These are phyloP conservation scores for Bucorvus abyssinicus DNA, from an alignment of 2,797 vertebrate species.

Conservation along the genomic window DNA sequence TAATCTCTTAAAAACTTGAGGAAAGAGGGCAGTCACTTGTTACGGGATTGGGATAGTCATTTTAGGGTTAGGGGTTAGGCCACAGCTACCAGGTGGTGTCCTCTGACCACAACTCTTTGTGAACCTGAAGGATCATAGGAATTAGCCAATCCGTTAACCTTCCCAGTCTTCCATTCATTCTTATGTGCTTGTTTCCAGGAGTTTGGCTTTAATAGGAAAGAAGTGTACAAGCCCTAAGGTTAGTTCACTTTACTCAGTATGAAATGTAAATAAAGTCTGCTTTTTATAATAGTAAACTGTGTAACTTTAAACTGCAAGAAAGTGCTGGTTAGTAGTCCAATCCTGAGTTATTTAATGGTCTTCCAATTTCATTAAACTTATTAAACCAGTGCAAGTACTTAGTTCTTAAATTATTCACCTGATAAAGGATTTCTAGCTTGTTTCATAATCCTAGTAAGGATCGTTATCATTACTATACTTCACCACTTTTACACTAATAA, in stretches of 20 bases:
- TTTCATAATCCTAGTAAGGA: neutral
- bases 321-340: neutral
- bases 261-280: neutral
- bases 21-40: neutral
- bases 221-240: neutral
- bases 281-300: neutral
- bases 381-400: neutral
- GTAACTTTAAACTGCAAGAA: neutral
- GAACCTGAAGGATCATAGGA: neutral
- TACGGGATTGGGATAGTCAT: neutral
- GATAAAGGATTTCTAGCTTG: neutral
- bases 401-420: neutral
- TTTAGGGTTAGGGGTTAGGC: neutral
- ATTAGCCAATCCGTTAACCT: neutral
- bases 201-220: conserved; percentile 38
- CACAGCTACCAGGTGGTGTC: neutral
- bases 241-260: conserved; percentile 10
- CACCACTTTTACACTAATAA: neutral
- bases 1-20: neutral
- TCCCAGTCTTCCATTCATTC: conserved; percentile 1
- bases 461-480: neutral
- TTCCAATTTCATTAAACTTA: neutral
- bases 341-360: neutral
- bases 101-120: neutral
- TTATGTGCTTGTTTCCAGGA: conserved; percentile 45